Evolutionary conservation across 2,113 vertebrate genomes (phyloP).

Genomic region (Sporophila hypoxantha): DNA sequence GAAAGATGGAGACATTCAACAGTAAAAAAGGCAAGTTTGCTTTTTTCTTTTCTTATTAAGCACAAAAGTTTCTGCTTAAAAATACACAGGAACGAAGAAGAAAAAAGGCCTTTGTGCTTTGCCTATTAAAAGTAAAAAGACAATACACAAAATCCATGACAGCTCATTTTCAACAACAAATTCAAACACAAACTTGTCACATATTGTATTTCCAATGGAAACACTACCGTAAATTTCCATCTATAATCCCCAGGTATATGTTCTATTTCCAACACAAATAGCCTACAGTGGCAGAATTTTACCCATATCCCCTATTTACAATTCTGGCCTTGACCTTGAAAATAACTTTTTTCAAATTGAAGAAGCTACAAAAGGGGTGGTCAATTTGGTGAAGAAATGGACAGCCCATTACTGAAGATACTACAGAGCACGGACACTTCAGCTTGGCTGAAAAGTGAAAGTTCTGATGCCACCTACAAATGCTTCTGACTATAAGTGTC

Average conservation of each 20-base stretch:
- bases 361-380: neutral
- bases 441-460: neutral
- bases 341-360: neutral
- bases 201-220: neutral
- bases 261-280: neutral
- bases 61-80: neutral
- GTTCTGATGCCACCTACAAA: neutral
- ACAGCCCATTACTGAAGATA: neutral
- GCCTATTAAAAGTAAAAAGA: neutral
- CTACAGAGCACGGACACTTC: neutral
- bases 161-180: neutral
- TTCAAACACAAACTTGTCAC: neutral
- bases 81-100: accelerated
- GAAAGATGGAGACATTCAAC: neutral
- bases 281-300: neutral
- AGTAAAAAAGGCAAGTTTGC: neutral
- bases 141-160: neutral
- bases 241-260: neutral
- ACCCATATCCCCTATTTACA: neutral
- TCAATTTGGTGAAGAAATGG: neutral
- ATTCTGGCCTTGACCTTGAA: neutral
- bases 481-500: accelerated
- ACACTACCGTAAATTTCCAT: neutral
- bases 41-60: neutral
- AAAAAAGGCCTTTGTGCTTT: neutral